A percentile compares a stretch with the other conserved stretches of the same genome.
Evolutionary conservation across 2,888 invertebrate species (phyloP).

Genomic region (Lasioglossum leucozonium): DNA sequence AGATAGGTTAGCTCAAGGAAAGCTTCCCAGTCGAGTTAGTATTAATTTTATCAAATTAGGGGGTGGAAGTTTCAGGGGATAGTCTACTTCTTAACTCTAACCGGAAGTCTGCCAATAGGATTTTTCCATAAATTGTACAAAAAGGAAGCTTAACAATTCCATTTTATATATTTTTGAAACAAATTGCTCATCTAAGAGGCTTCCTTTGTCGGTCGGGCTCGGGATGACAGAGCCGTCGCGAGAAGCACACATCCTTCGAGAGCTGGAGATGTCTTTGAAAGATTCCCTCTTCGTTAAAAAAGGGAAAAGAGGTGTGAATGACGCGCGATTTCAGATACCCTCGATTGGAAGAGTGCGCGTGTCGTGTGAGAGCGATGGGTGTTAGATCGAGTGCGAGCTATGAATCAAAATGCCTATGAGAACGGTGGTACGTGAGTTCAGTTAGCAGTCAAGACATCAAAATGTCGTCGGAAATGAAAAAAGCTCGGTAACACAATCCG

Average conservation of each 20-base stretch:
- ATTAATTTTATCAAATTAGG: neutral
- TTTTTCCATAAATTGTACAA: too few relatives aligned
- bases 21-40: neutral
- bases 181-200: too few relatives aligned
- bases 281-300: neutral
- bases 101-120: too few relatives aligned
- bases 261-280: neutral
- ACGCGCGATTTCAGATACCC: neutral
- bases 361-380: neutral
- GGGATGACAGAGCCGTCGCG: neutral
- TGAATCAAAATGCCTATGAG: neutral
- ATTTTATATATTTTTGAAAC: neutral
- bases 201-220: too few relatives aligned
- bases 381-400: neutral
- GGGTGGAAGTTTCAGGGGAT: neutral
- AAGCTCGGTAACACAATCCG: neutral
- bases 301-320: neutral
- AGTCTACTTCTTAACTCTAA: too few relatives aligned
- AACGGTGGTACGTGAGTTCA: slow-evolving; percentile 2
- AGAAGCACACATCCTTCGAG: neutral
- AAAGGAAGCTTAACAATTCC: neutral
- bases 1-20: neutral
- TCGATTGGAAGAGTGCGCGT: neutral
- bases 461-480: neutral
- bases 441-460: neutral